Evolutionary conservation across 2,113 vertebrate genomes (phyloP).

Genomic region (Vireo altiloquus): DNA sequence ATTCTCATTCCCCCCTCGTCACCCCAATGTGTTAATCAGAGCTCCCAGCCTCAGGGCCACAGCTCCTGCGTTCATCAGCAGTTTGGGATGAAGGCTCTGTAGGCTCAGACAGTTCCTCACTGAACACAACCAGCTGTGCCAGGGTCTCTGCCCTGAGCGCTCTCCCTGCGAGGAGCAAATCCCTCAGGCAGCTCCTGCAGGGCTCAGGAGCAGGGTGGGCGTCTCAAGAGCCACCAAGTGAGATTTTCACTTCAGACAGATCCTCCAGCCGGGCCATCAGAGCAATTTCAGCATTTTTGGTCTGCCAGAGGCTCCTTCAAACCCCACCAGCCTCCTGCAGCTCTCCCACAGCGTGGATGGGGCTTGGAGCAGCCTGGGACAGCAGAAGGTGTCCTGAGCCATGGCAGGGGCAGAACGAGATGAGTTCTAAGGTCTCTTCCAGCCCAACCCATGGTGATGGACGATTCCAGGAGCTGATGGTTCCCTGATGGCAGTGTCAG

Average conservation of each 20-base stretch:
- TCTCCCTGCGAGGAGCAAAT: neutral
- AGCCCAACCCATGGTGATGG: rapidly evolving
- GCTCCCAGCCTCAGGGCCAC: neutral
- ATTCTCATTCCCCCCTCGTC: neutral
- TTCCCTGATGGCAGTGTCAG: rapidly evolving
- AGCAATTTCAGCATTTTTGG: neutral
- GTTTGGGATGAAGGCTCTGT: neutral
- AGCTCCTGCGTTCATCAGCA: neutral
- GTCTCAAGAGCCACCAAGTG: neutral
- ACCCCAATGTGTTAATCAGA: neutral
- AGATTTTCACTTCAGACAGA: neutral
- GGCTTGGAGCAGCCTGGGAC: too few relatives aligned
- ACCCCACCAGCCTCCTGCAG: rapidly evolving
- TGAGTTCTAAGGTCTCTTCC: neutral
- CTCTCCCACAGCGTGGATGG: rapidly evolving
- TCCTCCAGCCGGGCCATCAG: neutral
- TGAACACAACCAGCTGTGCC: neutral
- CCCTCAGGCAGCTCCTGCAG: neutral
- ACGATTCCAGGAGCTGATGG: rapidly evolving
- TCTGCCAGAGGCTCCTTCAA: neutral
- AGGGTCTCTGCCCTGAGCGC: neutral
- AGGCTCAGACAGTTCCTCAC: neutral
- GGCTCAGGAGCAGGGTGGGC: neutral
- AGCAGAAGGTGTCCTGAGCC: too few relatives aligned
- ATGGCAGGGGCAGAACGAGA: rapidly evolving